Conservation (phyloP, 2,888 invertebrate species). For the Luffia ferchaultella region DNA sequence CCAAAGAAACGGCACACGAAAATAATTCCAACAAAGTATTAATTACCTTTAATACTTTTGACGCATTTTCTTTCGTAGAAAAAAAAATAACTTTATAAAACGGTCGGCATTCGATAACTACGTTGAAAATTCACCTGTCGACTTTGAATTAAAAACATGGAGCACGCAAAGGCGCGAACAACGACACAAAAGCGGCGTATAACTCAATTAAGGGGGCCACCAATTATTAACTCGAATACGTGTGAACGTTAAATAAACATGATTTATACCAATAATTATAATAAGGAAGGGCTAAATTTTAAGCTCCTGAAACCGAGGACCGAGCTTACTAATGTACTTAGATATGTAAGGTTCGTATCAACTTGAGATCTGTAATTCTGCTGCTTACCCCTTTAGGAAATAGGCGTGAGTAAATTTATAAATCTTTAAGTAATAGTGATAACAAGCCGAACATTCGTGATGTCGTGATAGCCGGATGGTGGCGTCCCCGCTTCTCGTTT, state of each 20-base stretch:
- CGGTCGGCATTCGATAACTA: neutral
- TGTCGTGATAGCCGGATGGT: too few relatives aligned
- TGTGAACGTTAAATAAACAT: neutral
- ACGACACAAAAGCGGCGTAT: neutral
- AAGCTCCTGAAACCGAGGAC: too few relatives aligned
- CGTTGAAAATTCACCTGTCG: neutral
- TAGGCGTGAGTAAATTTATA: too few relatives aligned
- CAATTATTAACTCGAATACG: neutral
- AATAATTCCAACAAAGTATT: neutral
- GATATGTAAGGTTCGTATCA: too few relatives aligned
- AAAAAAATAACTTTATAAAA: neutral
- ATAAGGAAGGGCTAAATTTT: too few relatives aligned
- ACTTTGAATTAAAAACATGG: neutral
- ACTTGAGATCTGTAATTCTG: too few relatives aligned
- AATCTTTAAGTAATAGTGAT: too few relatives aligned
- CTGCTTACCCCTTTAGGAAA: too few relatives aligned
- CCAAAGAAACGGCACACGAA: neutral
- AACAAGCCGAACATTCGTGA: too few relatives aligned
- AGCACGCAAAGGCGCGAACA: neutral
- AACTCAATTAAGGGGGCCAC: neutral
- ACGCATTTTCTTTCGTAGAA: neutral
- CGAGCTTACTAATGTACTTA: too few relatives aligned
- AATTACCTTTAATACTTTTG: neutral
- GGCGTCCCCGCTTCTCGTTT: too few relatives aligned
- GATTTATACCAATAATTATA: too few relatives aligned